These are phyloP conservation scores for Eupeodes luniger DNA, from an alignment of 2,888 invertebrate genomes.

Conservation along the genomic window DNA sequence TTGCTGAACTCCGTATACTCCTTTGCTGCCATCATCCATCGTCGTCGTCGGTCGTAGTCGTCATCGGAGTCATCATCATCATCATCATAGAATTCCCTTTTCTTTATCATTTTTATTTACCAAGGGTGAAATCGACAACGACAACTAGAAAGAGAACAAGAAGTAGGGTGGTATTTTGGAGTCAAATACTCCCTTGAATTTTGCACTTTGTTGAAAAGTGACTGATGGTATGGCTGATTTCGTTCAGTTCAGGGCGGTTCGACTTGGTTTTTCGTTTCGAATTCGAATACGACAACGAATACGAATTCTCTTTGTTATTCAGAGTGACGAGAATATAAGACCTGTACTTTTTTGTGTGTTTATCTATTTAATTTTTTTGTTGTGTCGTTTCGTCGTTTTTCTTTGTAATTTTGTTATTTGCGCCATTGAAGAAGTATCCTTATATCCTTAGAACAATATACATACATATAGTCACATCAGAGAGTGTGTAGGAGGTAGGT, in stretches of 20 bases:
- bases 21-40: constrained; percentile 32
- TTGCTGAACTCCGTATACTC: constrained; percentile 28
- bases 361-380: constrained; percentile 55
- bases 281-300: background rate
- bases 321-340: constrained; percentile 36
- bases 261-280: background rate
- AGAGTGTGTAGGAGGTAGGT: background rate
- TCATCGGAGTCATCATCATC: constrained; percentile 37
- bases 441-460: background rate
- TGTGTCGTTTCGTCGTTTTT: background rate
- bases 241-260: background rate
- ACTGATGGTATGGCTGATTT: constrained; percentile 50
- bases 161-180: constrained; percentile 52
- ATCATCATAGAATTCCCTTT: constrained; percentile 30
- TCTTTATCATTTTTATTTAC: constrained; percentile 42
- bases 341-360: constrained; percentile 26
- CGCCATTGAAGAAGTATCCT: constrained; percentile 19
- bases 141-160: background rate
- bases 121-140: constrained; percentile 21
- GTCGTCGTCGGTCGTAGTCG: constrained; percentile 16
- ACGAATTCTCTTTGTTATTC: constrained; percentile 68
- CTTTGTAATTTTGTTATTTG: constrained; percentile 55
- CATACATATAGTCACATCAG: background rate
- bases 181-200: constrained; percentile 59
- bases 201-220: constrained; percentile 58